A percentile compares a stretch with the other conserved stretches of the same genome.
Conservation (phyloP, 2,113 vertebrate species). For the Neomonachus schauinslandi region DNA sequence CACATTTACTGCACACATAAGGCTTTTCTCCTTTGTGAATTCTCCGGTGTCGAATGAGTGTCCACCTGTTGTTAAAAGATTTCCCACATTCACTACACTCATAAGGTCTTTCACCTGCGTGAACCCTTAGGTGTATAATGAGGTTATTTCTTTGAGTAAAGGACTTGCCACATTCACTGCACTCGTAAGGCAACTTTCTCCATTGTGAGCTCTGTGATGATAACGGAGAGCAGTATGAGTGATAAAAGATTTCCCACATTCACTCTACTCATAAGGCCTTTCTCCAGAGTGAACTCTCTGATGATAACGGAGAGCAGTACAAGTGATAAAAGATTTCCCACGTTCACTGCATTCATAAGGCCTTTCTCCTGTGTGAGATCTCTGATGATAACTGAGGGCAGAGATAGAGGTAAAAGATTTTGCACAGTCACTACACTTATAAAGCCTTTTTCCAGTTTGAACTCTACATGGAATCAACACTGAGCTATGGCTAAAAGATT, state of each 20-base stretch:
- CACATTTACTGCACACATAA: constrained; percentile 39
- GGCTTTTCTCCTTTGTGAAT: constrained; percentile 47
- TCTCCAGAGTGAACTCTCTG: constrained; percentile 23
- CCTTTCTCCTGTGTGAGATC: constrained; percentile 8
- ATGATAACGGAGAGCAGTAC: background rate
- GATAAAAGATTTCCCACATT: constrained; percentile 9
- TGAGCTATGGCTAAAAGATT: background rate
- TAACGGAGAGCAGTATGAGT: background rate
- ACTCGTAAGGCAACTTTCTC: constrained; percentile 16
- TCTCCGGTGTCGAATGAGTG: constrained; percentile 16
- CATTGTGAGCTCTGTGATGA: constrained; percentile 45
- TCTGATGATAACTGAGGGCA: constrained; percentile 16
- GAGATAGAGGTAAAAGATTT: constrained; percentile 21
- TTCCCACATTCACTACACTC: constrained; percentile 45
- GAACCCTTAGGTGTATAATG: background rate
- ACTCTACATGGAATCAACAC: background rate
- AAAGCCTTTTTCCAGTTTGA: background rate
- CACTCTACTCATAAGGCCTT: background rate
- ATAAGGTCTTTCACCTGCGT: constrained; percentile 36
- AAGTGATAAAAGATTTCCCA: constrained; percentile 26
- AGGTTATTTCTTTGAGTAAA: constrained; percentile 10
- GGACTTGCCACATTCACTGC: background rate
- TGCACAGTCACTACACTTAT: background rate
- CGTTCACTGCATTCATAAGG: constrained; percentile 3
- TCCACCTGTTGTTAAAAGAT: constrained; percentile 19